phyloP scores from a whole-genome alignment of 2,797 vertebrate genomes.

The Perodicticus potto region DNA sequence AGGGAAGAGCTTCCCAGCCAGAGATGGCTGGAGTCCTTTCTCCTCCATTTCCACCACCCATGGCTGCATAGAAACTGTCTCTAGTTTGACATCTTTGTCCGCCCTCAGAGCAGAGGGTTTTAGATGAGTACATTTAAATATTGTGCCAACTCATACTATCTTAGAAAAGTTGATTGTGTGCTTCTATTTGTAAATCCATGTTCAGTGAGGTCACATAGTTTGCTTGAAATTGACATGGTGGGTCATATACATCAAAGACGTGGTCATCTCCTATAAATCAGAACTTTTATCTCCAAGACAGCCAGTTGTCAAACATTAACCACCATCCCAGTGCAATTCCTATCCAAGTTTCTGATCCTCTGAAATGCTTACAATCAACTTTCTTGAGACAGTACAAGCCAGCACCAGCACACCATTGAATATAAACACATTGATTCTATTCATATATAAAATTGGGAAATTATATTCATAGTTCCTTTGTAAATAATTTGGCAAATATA shows the following conservation, averaged over 20 bases:
- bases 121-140: background rate
- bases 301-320: conserved; percentile 4
- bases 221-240: conserved; percentile 11
- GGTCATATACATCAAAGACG: background rate
- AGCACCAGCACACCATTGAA: background rate
- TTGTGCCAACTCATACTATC: background rate
- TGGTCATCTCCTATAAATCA: background rate
- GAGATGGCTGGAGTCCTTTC: too few species aligned
- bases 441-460: background rate
- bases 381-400: background rate
- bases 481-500: background rate
- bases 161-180: background rate
- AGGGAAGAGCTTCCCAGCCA: too few species aligned
- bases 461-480: too few species aligned
- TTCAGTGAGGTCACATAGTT: background rate
- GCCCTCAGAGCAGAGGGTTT: too few species aligned
- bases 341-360: background rate
- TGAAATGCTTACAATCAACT: background rate
- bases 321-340: background rate
- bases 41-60: too few species aligned
- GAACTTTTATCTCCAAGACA: background rate
- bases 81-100: too few species aligned
- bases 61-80: too few species aligned
- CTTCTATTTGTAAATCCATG: background rate
- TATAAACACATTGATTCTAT: background rate